Conservation (phyloP, 2,797 vertebrate genomes). For the Coilia nasus region DNA sequence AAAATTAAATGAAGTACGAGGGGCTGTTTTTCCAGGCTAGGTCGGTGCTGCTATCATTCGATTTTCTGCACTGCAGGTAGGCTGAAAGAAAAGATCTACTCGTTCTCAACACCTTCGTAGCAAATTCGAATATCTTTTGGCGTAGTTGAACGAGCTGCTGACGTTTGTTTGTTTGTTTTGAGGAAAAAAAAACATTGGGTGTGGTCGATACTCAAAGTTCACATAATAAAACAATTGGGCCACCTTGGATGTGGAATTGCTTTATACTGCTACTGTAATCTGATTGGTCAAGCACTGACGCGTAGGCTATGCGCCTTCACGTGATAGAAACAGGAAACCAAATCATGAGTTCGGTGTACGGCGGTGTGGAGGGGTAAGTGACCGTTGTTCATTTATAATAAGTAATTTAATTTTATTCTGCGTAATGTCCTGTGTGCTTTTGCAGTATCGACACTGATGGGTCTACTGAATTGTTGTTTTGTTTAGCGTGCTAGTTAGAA, state of each 20-base stretch:
- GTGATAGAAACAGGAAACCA: constrained; percentile 64
- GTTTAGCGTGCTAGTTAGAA: neutral
- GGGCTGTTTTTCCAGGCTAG: no score
- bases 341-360: constrained; percentile 71
- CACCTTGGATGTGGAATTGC: neutral
- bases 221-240: neutral
- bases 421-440: neutral
- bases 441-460: neutral
- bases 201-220: neutral
- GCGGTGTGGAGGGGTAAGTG: constrained; percentile 79
- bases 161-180: neutral
- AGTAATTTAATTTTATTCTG: neutral
- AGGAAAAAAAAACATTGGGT: neutral
- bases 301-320: constrained; percentile 41
- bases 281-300: constrained; percentile 32
- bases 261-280: constrained; percentile 1
- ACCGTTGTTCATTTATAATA: constrained; percentile 21
- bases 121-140: no score
- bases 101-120: no score
- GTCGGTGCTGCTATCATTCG: no score
- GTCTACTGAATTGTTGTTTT: neutral
- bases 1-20: no score
- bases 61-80: no score
- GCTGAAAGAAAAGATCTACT: no score
- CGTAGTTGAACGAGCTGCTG: no score